phyloP scores from a whole-genome alignment of 1,140 invertebrate species.

The Hyles euphorbiae region DNA sequence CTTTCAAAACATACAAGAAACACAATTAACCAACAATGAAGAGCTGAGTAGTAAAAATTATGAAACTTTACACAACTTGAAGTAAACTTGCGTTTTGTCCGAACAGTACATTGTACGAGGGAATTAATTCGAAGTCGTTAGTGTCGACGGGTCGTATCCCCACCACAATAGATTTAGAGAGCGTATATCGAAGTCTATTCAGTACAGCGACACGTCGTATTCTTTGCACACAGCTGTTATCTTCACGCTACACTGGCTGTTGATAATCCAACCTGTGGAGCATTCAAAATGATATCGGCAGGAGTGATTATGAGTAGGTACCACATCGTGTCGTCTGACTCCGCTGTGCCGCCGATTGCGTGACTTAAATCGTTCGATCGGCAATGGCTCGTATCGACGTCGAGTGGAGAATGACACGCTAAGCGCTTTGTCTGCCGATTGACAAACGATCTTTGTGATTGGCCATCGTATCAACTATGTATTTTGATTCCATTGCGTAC shows the following conservation, averaged over 20 bases:
- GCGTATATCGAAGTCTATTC: too few species aligned
- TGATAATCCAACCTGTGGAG: conserved; percentile 32
- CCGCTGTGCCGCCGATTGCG: conserved; percentile 23
- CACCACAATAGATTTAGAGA: too few species aligned
- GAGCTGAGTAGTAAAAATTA: too few species aligned
- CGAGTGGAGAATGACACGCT: conserved; percentile 50
- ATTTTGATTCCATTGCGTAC: conserved; percentile 25
- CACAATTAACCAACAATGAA: too few species aligned
- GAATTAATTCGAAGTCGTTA: too few species aligned
- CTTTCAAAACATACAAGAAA: too few species aligned
- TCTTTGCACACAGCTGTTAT: conserved; percentile 4
- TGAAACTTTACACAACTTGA: too few species aligned
- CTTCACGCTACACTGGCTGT: conserved; percentile 9
- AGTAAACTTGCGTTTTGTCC: too few species aligned
- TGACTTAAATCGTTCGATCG: conserved; percentile 40
- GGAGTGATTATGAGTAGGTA: conserved; percentile 25
- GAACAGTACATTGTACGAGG: too few species aligned
- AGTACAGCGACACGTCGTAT: not conserved
- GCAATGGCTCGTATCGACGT: conserved; percentile 40
- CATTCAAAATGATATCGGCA: conserved; percentile 21
- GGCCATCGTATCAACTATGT: conserved; percentile 33
- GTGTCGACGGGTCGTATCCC: too few species aligned
- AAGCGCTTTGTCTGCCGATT: conserved; percentile 41
- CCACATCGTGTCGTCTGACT: conserved; percentile 18
- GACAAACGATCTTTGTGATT: conserved; percentile 49